These are phyloP conservation scores for Apodemia mormo DNA, from an alignment of 2,888 invertebrate species.

Conservation along the genomic window DNA sequence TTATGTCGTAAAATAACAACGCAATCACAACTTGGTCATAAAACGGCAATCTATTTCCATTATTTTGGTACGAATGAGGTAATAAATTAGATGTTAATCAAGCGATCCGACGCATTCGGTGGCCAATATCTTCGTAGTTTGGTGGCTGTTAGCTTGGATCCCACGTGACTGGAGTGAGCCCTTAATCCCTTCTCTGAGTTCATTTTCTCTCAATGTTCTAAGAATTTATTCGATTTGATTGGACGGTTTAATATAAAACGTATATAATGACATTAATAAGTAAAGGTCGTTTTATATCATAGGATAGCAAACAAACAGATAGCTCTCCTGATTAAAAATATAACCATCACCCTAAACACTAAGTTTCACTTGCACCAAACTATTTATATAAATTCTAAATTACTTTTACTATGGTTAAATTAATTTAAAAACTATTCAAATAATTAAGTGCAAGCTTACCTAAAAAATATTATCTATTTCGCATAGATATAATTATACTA, in stretches of 20 bases:
- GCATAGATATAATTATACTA: too few relatives aligned
- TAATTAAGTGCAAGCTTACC: too few relatives aligned
- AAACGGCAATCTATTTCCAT: conserved; percentile 55
- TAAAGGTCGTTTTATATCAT: too few relatives aligned
- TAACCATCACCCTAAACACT: too few relatives aligned
- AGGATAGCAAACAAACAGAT: too few relatives aligned
- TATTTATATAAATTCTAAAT: too few relatives aligned
- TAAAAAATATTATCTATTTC: too few relatives aligned
- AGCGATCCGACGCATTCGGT: conserved; percentile 41
- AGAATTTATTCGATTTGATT: conserved; percentile 20
- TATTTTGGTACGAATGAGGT: conserved; percentile 49
- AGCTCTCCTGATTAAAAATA: too few relatives aligned
- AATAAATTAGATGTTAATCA: conserved; percentile 57
- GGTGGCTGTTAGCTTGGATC: conserved; percentile 42
- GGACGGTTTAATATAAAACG: not conserved
- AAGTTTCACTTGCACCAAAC: too few relatives aligned
- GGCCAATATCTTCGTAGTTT: conserved; percentile 39
- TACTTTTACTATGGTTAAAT: too few relatives aligned
- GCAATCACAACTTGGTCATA: conserved; percentile 40
- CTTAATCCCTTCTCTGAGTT: conserved; percentile 42
- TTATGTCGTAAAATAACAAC: conserved; percentile 33
- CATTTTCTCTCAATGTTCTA: conserved; percentile 28
- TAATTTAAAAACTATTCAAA: too few relatives aligned
- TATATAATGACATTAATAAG: too few relatives aligned
- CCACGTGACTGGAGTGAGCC: conserved; percentile 35